A percentile compares a stretch with the other conserved stretches of the same genome.
Evolutionary conservation across 2,888 invertebrate genomes (phyloP).

Genomic region (Leuctra nigra): DNA sequence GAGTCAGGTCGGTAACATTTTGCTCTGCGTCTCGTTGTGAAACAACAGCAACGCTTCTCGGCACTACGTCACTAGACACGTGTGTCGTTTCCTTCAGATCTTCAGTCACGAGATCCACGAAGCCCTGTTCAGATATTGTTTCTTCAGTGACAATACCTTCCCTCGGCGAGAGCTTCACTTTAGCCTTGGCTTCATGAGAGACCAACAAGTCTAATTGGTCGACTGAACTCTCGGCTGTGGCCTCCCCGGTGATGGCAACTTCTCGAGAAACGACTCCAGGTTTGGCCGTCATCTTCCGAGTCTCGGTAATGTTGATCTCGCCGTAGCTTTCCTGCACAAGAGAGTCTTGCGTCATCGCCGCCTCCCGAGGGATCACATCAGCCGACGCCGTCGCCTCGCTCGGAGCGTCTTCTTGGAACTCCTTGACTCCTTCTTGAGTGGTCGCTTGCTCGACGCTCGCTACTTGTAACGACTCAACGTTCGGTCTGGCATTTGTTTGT

Average conservation of each 20-base stretch:
- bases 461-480: neutral
- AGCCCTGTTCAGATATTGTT: conserved; percentile 9
- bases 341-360: conserved; percentile 16
- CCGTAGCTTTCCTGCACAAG: conserved; percentile 1
- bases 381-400: conserved; percentile 15
- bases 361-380: conserved; percentile 17
- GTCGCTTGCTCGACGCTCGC: neutral
- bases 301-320: conserved; percentile 4
- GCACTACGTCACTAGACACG: conserved; percentile 1
- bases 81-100: neutral
- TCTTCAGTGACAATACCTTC: conserved; percentile 17
- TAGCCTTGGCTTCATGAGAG: conserved; percentile 18
- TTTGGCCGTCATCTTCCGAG: conserved; percentile 17
- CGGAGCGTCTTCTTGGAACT: conserved; percentile 15
- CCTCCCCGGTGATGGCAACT: conserved; percentile 19
- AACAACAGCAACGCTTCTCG: conserved; percentile 16
- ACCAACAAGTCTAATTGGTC: conserved; percentile 10
- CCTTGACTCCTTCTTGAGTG: conserved; percentile 7
- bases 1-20: conserved; percentile 8
- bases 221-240: conserved; percentile 6
- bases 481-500: neutral
- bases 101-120: neutral
- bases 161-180: neutral
- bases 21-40: conserved; percentile 17
- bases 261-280: conserved; percentile 16